phyloP scores from a whole-genome alignment of 2,113 vertebrate species.

The Neomonachus schauinslandi region DNA sequence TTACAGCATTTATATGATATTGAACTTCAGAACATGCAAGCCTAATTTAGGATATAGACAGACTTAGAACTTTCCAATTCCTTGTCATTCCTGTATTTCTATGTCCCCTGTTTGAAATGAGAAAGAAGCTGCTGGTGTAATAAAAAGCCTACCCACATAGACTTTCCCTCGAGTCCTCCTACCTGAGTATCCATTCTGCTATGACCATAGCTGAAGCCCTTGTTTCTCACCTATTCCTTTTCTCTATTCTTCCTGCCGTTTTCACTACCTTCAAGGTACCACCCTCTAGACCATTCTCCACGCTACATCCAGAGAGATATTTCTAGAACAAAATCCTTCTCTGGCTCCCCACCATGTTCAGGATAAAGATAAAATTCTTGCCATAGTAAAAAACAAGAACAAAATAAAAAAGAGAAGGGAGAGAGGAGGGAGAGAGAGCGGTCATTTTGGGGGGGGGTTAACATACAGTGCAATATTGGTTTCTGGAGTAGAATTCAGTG shows the following conservation, averaged over 20 bases:
- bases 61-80: neutral
- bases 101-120: neutral
- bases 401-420: neutral
- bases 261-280: neutral
- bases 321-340: neutral
- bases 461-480: neutral
- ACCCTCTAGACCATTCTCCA: neutral
- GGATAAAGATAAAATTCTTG: neutral
- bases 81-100: neutral
- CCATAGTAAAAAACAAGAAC: neutral
- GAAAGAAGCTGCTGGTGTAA: neutral
- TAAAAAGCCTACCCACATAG: neutral
- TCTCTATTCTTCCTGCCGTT: neutral
- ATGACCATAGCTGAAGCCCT: neutral
- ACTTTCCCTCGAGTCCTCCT: neutral
- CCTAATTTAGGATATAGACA: constrained; percentile 10
- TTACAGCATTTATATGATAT: neutral
- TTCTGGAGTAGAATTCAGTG: neutral
- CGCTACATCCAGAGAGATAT: neutral
- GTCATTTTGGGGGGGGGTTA: neutral
- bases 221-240: neutral
- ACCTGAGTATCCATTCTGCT: neutral
- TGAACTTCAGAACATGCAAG: neutral
- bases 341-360: neutral
- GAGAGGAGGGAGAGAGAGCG: neutral